Evolutionary conservation across 1,140 invertebrate genomes (phyloP).

Genomic region (Armadillidium nasatum): DNA sequence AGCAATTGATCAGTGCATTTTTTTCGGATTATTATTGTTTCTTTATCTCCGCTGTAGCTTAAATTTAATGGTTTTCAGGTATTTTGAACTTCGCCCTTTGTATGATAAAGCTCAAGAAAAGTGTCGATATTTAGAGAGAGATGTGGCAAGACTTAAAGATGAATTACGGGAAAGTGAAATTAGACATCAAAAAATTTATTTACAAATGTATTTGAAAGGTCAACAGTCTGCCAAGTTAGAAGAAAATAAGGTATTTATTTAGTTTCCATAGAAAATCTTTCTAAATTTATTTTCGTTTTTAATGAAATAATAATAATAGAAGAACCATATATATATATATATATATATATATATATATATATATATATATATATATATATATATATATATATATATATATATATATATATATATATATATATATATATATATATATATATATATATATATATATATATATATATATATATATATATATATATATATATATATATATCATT

Average conservation of each 20-base stretch:
- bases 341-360: no score
- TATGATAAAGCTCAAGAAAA: slow-evolving; percentile 48
- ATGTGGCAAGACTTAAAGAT: slow-evolving; percentile 53
- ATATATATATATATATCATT: background rate
- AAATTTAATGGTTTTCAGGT: slow-evolving; percentile 51
- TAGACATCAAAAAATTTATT: slow-evolving; percentile 65
- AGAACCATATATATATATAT: no score
- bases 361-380: no score
- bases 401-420: slow-evolving; percentile 20
- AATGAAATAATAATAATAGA: no score
- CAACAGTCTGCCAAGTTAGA: slow-evolving; percentile 62
- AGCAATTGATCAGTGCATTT: no score
- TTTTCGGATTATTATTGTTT: no score
- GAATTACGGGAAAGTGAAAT: slow-evolving; percentile 61
- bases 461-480: background rate
- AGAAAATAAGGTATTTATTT: slow-evolving; percentile 35
- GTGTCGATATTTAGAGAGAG: slow-evolving; percentile 46
- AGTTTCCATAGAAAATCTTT: no score
- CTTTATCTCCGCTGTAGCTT: no score
- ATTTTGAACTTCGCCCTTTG: slow-evolving; percentile 50
- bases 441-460: background rate
- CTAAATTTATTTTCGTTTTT: no score
- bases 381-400: slow-evolving; percentile 20
- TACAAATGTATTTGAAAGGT: slow-evolving; percentile 76
- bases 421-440: slow-evolving; percentile 25